phyloP scores from a whole-genome alignment of 2,797 vertebrate genomes.

The Typhlichthys eigenmanni region DNA sequence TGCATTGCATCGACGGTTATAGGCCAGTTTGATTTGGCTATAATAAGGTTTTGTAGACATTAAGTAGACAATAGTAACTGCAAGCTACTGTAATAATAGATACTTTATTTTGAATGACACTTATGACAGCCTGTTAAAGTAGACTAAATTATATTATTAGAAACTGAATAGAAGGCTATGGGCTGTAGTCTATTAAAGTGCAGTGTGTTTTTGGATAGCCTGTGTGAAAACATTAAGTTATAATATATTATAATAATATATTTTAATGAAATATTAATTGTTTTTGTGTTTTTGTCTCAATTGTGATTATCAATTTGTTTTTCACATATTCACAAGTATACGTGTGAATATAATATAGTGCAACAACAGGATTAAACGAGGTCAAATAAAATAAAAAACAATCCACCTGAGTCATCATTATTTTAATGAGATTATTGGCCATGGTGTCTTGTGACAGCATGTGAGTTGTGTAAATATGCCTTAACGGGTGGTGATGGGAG shows the following conservation, averaged over 20 bases:
- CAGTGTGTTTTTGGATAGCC: too few relatives aligned
- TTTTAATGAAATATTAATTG: too few relatives aligned
- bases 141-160: too few relatives aligned
- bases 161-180: too few relatives aligned
- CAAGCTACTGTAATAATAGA: not conserved
- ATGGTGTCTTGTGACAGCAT: constrained; percentile 14
- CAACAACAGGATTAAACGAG: not conserved
- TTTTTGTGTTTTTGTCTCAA: too few relatives aligned
- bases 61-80: constrained; percentile 1
- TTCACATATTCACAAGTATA: too few relatives aligned
- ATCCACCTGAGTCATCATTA: not conserved
- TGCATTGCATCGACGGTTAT: constrained; percentile 42
- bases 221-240: too few relatives aligned
- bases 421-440: constrained; percentile 14
- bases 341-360: not conserved
- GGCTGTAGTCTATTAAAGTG: too few relatives aligned
- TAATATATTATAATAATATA: too few relatives aligned
- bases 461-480: constrained; percentile 35
- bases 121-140: too few relatives aligned
- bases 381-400: not conserved
- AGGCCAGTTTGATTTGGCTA: constrained; percentile 3
- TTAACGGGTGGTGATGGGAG: constrained; percentile 42
- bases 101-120: not conserved
- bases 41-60: constrained; percentile 16
- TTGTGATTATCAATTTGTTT: too few relatives aligned